Evolutionary conservation across 2,888 invertebrate species (phyloP).

Genomic region (Dusona sp.): DNA sequence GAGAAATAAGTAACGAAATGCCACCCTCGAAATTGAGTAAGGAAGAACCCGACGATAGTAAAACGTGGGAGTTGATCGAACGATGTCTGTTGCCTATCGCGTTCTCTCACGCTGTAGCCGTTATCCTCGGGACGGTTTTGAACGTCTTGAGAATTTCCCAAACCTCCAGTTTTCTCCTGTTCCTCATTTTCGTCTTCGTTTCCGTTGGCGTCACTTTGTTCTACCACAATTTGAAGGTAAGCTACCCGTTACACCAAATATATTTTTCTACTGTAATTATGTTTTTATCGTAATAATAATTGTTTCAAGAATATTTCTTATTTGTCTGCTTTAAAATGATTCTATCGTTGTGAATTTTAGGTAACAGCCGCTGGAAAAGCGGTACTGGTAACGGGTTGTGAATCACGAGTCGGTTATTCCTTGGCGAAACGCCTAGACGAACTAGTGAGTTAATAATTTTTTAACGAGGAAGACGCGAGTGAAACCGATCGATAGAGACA

Average conservation of each 20-base stretch:
- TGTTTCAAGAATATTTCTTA: neutral
- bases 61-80: conserved; percentile 88
- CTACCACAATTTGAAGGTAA: conserved; percentile 94
- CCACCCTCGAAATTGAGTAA: conserved; percentile 77
- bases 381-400: conserved; percentile 94
- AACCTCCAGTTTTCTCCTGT: conserved; percentile 91
- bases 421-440: conserved; percentile 93
- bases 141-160: conserved; percentile 91
- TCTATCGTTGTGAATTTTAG: conserved; percentile 83
- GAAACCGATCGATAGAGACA: conserved; percentile 34
- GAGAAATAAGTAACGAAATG: conserved; percentile 63
- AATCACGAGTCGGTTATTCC: conserved; percentile 90
- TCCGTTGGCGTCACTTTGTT: conserved; percentile 92
- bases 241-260: neutral
- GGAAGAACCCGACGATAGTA: conserved; percentile 82
- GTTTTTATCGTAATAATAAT: neutral
- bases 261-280: neutral
- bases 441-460: conserved; percentile 84
- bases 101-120: conserved; percentile 92
- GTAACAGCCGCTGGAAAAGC: conserved; percentile 93
- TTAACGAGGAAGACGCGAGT: conserved; percentile 30
- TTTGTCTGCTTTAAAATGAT: neutral
- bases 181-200: conserved; percentile 90
- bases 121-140: conserved; percentile 90
- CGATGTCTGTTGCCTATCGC: conserved; percentile 91